Percentiles rank a stretch among this genome's conserved stretches.
These are phyloP conservation scores for Cebidichthys violaceus DNA, from an alignment of 2,113 vertebrate species.

Conservation along the genomic window DNA sequence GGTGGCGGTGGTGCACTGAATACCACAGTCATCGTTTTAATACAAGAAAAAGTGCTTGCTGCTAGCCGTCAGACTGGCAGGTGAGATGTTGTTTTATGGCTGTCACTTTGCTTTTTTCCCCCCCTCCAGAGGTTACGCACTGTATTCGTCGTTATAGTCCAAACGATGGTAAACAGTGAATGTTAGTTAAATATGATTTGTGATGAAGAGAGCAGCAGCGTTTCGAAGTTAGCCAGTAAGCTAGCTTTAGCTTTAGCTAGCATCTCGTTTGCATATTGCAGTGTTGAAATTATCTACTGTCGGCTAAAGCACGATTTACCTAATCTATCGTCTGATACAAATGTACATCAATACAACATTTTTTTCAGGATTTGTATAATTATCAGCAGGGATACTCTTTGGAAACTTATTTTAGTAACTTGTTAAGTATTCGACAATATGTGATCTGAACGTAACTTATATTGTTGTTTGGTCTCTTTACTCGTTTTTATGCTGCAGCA, in stretches of 20 bases:
- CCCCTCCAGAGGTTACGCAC: accelerated
- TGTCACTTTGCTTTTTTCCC: accelerated
- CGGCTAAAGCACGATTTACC: not conserved
- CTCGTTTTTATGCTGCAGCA: not conserved
- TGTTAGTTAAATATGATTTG: not conserved
- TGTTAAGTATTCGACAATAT: not conserved
- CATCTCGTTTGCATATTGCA: not conserved
- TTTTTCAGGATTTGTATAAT: not conserved
- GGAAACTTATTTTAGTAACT: not conserved
- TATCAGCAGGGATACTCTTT: not conserved
- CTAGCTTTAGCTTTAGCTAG: conserved; percentile 29
- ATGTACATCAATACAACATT: not conserved
- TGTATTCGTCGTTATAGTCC: not conserved
- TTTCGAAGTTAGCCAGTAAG: conserved; percentile 5
- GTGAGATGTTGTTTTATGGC: conserved; percentile 33
- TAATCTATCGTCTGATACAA: not conserved
- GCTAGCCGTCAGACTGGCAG: conserved; percentile 9
- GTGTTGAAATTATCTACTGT: not conserved
- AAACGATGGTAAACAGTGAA: not conserved
- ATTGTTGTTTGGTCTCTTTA: not conserved
- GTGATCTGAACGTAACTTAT: not conserved
- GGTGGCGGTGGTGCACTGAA: conserved; percentile 13
- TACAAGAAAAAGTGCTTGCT: not conserved
- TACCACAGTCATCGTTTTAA: not conserved
- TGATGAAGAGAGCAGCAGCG: not conserved